A percentile compares a stretch with the other conserved stretches of the same genome.
phyloP scores from a whole-genome alignment of 1,140 invertebrate genomes.

The Armadillidium nasatum region DNA sequence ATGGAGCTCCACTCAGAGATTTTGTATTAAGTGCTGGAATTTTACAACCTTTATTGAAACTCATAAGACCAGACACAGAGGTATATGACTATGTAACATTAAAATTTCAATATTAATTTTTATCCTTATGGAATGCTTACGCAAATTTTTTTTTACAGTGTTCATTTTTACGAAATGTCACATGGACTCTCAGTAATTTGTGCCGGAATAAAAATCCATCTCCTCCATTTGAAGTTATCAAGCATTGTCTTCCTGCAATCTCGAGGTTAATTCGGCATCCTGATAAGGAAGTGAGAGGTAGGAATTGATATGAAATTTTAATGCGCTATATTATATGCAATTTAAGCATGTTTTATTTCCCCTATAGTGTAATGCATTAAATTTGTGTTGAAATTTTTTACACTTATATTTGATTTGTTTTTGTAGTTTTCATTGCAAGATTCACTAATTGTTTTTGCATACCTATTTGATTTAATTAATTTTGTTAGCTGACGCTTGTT shows the following conservation, averaged over 20 bases:
- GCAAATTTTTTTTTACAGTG: slow-evolving; percentile 22
- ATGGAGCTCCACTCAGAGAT: slow-evolving; percentile 59
- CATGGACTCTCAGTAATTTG: slow-evolving; percentile 89
- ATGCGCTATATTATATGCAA: too few relatives aligned
- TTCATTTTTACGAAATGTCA: slow-evolving; percentile 61
- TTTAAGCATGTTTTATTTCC: too few relatives aligned
- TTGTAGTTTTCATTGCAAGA: too few relatives aligned
- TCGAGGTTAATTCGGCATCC: slow-evolving; percentile 66
- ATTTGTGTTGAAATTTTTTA: too few relatives aligned
- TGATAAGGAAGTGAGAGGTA: slow-evolving; percentile 69
- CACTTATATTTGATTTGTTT: too few relatives aligned
- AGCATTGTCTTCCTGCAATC: slow-evolving; percentile 74
- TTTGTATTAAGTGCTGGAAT: slow-evolving; percentile 63
- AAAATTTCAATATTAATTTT: neutral
- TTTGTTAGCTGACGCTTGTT: slow-evolving; percentile 79
- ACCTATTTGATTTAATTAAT: neutral
- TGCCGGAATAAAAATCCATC: slow-evolving; percentile 87
- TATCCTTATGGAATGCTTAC: neutral
- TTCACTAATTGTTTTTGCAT: neutral
- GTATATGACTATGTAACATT: slow-evolving; percentile 46
- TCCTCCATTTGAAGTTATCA: slow-evolving; percentile 69
- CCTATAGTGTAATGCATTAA: too few relatives aligned
- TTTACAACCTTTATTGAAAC: slow-evolving; percentile 61
- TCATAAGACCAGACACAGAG: slow-evolving; percentile 59
- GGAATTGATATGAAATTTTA: neutral